phyloP scores from a whole-genome alignment of 1,140 invertebrate species.

The Panagrolaimus sp. region DNA sequence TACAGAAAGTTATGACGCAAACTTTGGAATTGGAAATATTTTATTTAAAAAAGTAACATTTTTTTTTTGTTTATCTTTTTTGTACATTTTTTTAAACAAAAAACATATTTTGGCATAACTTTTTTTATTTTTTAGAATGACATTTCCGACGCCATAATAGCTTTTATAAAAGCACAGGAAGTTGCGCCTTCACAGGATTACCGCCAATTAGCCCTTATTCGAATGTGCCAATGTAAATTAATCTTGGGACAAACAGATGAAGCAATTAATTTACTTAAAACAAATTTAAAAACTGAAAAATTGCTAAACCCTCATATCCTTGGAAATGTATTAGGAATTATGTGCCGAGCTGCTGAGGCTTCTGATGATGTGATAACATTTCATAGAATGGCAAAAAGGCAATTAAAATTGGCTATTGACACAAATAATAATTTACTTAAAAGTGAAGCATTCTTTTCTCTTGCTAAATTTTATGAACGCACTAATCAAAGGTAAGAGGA shows the following conservation, averaged over 20 bases:
- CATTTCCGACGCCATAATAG: not conserved
- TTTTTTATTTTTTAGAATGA: no score
- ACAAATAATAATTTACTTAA: not conserved
- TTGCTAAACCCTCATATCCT: not conserved
- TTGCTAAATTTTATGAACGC: not conserved
- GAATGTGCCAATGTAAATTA: conserved; percentile 5
- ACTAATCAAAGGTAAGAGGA: conserved; percentile 8
- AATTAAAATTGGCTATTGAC: conserved; percentile 4
- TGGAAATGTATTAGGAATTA: not conserved
- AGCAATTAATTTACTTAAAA: not conserved
- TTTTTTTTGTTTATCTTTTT: not conserved
- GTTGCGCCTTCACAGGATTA: conserved; percentile 1
- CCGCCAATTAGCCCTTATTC: not conserved
- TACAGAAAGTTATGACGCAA: not conserved
- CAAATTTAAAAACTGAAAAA: conserved; percentile 5
- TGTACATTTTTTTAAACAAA: no score
- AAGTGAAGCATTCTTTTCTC: not conserved
- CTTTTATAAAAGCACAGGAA: conserved; percentile 2
- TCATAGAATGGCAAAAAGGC: conserved; percentile 12
- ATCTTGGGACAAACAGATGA: not conserved
- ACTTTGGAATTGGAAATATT: not conserved
- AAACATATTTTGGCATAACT: no score
- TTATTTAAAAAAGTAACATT: conserved; percentile 9
- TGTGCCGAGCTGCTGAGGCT: conserved; percentile 7
- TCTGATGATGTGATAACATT: conserved; percentile 13